Evolutionary conservation across 2,113 vertebrate genomes (phyloP), one percentile per base, ranked within the genome.

Genomic region (Hymenochirus boettgeri): DNA sequence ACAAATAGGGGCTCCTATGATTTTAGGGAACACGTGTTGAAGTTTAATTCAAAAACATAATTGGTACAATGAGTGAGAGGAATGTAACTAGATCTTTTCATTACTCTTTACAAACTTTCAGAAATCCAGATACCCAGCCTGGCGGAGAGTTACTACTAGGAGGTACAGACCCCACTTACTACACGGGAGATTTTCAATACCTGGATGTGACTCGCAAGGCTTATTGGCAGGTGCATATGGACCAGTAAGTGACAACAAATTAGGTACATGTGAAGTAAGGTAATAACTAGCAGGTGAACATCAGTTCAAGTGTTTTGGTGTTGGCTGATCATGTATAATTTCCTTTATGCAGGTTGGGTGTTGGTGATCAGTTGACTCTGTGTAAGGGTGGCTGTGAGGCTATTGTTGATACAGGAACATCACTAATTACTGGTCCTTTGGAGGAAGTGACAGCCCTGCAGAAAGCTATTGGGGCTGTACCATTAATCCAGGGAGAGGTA

Each of bases 161-260:
- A 1, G 96, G 96, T 21, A 89, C 83, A 0, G 95, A 99, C 77
- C 83, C 92, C 56, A 91, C 89, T 57, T 95, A 90, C 63, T 98
- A 91, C 80, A 86, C 1, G 0, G 96, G 96, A 0, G 57, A 89
- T 0, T 80, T 99, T 57, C 21, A n/a, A 71, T 99, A 92, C 62
- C 61, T 90, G 19, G 91, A 91, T 0, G 72, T 99, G 70, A 91
- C 85, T 2, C 89, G 91, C 5, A 84, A 86, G 79, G 95, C 94
- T 4, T 99, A 98, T 83, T 99, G 96, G 96, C 93, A 99, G 87
- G 70, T 99, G 71, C 90, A 79, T 75, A 85, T 99, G 94, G 91
- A 96, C 0, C 65, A 74, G 96, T 99, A 76, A 90, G 93, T 75
- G 0, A 0, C 8, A 27, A n/a, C n/a, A n/a, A n/a, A n/a, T n/a